These are phyloP conservation scores for Syncerus caffer DNA, from an alignment of 2,797 vertebrate genomes.

Conservation along the genomic window DNA sequence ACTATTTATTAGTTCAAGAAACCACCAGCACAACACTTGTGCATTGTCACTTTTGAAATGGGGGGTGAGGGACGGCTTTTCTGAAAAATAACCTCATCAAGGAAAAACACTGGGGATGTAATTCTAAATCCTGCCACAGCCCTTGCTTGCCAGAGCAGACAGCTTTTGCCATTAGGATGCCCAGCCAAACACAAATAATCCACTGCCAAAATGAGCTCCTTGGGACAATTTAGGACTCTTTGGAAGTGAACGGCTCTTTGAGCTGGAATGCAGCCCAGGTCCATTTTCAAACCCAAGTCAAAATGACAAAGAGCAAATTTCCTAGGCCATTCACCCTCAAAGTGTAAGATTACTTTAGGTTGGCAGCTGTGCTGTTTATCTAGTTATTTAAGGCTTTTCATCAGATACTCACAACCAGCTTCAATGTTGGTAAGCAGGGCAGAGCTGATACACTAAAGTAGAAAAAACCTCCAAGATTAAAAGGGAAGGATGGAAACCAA, in stretches of 20 bases:
- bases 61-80: neutral
- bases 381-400: constrained; percentile 82
- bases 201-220: constrained; percentile 84
- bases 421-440: constrained; percentile 13
- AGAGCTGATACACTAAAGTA: constrained; percentile 24
- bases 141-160: constrained; percentile 79
- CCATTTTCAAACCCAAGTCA: constrained; percentile 84
- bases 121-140: constrained; percentile 66
- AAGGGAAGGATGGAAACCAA: constrained; percentile 39
- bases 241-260: constrained; percentile 84
- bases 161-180: constrained; percentile 81
- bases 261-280: constrained; percentile 85
- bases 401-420: constrained; percentile 72
- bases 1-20: neutral
- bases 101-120: constrained; percentile 52
- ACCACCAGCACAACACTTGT: neutral
- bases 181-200: constrained; percentile 84
- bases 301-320: constrained; percentile 84
- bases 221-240: constrained; percentile 84
- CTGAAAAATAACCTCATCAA: constrained; percentile 65
- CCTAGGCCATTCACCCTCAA: constrained; percentile 78
- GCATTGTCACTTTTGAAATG: neutral
- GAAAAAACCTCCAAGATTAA: neutral
- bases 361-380: constrained; percentile 82
- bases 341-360: constrained; percentile 79